A percentile compares a stretch with the other conserved stretches of the same genome.
Evolutionary conservation across 2,888 invertebrate genomes (phyloP).

Genomic region (Branchipolynoe longqiensis): DNA sequence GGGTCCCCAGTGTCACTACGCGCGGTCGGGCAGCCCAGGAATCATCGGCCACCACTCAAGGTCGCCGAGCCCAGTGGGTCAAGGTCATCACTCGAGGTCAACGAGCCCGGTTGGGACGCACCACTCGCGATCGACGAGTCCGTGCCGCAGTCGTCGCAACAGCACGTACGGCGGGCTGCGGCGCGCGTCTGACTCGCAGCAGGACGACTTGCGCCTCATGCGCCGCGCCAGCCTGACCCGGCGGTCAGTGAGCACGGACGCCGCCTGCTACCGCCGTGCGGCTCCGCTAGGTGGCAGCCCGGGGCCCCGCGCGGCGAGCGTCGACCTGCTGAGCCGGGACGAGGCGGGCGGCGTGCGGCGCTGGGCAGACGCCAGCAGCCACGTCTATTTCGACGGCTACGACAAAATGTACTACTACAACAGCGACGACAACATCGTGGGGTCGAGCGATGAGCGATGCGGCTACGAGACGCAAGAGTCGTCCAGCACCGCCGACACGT

Average conservation of each 20-base stretch:
- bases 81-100: not conserved
- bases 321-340: slow-evolving; percentile 15
- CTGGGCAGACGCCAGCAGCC: slow-evolving; percentile 26
- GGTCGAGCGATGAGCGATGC: not conserved
- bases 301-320: not conserved
- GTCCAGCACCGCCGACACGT: not conserved
- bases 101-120: not conserved
- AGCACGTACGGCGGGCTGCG: slow-evolving; percentile 32
- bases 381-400: slow-evolving; percentile 48
- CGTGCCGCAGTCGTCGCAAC: slow-evolving; percentile 11
- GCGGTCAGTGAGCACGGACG: slow-evolving; percentile 35
- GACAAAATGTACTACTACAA: slow-evolving; percentile 49
- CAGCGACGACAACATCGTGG: slow-evolving; percentile 29
- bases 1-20: not conserved
- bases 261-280: slow-evolving; percentile 28
- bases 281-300: not conserved
- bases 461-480: not conserved
- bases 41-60: slow-evolving; percentile 14
- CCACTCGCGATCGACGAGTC: not conserved
- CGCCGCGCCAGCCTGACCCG: not conserved
- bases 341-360: not conserved
- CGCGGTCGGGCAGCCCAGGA: not conserved
- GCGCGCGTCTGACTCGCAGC: not conserved
- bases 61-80: slow-evolving; percentile 13
- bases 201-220: not conserved